Base-by-base conservation (phyloP, 2,797 vertebrate species). In the Crenuchus spilurus region DNA sequence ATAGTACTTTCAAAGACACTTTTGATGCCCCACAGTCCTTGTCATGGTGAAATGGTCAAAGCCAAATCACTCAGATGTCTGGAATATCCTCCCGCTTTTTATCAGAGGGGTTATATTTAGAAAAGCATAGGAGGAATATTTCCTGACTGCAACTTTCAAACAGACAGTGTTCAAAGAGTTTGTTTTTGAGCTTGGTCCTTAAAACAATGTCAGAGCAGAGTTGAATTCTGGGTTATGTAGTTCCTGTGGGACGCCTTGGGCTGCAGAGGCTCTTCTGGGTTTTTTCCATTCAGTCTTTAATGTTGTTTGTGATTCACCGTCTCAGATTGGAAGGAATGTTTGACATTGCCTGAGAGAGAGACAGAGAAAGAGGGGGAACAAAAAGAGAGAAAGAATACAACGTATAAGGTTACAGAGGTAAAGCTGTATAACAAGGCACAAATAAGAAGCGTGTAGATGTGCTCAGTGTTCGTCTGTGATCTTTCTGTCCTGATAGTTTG, bases 301-400 rank as follows among this genome's bases (percentile, higher is more conserved):
- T 28, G 76, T 60, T 48, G 78, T 77, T 22, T 35, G 54, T 46
- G 48, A 37, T 69, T 70, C 63, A 2, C 46, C 16, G 49, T 42
- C n/a, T n/a, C 67, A 46, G 75, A 67, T 80, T 71, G 61, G 78
- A 44, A 74, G 79, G 75, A 71, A 73, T 73, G 49, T 82, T 67
- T 81, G 74, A 73, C 75, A 77, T 68, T 76, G 80, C 88, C 91
- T 92, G 84, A 28, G 74, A n/a, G 13, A 28, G 30, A 84, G 49
- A 35, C 71, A 70, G 72, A 58, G 58, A n/a, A n/a, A n/a, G n/a
- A n/a, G n/a, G n/a, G 10, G 80, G 30, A 62, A n/a, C 28, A 4
- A 28, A n/a, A n/a, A 1, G 22, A 48, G 51, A 28, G 3, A 75
- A 44, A 69, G 58, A 74, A 35, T 69, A 54, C 42, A 42, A 73